These are phyloP conservation scores for Hemichromis elongatus DNA, from an alignment of 2,113 vertebrate species.

Conservation along the genomic window DNA sequence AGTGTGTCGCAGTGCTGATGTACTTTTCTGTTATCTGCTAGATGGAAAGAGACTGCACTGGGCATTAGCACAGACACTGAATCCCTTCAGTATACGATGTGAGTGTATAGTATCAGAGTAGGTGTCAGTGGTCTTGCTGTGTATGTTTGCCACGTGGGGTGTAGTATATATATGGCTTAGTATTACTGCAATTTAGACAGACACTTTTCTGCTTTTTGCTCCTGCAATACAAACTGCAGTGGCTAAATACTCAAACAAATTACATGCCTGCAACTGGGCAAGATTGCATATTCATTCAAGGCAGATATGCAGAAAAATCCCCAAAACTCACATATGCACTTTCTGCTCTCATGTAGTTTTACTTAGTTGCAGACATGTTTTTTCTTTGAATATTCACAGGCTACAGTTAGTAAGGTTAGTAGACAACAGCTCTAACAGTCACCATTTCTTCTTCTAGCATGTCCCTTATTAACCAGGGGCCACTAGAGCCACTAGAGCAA, in stretches of 20 bases:
- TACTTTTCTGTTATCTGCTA: conserved; percentile 14
- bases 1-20: conserved; percentile 2
- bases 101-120: not conserved
- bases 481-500: not conserved
- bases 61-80: not conserved
- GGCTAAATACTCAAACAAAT: not conserved
- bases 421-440: not conserved
- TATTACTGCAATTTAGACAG: conserved; percentile 25
- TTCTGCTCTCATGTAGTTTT: not conserved
- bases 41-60: conserved; percentile 4
- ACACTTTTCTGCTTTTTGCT: not conserved
- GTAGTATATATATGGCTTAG: conserved; percentile 39
- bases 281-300: not conserved
- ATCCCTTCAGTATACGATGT: not conserved
- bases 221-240: not conserved
- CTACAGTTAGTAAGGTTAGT: not conserved
- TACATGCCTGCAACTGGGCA: not conserved
- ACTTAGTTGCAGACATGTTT: not conserved
- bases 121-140: not conserved
- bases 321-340: not conserved
- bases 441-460: not conserved
- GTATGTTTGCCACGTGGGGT: not conserved
- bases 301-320: not conserved
- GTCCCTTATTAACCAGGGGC: not conserved
- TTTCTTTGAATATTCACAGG: not conserved